A percentile compares a stretch with the other conserved stretches of the same genome.
These are phyloP conservation scores for Pseudococcus viburni DNA, from an alignment of 2,888 invertebrate genomes.

Conservation along the genomic window DNA sequence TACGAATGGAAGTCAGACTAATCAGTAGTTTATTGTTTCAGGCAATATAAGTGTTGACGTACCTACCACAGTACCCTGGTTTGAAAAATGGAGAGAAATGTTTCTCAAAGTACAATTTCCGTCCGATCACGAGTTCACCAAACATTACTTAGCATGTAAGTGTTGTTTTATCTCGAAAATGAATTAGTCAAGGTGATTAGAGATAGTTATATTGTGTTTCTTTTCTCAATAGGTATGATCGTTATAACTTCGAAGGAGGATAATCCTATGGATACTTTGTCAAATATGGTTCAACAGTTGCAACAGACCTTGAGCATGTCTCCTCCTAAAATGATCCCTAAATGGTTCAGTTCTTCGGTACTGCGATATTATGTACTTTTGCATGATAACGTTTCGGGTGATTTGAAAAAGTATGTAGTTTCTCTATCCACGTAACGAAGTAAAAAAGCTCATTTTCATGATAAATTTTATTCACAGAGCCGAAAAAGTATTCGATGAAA, in stretches of 20 bases:
- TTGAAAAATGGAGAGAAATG: slow-evolving; percentile 93
- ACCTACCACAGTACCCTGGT: slow-evolving; percentile 91
- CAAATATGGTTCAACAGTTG: slow-evolving; percentile 84
- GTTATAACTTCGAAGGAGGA: slow-evolving; percentile 75
- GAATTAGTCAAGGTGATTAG: too few relatives aligned
- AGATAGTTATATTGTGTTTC: too few relatives aligned
- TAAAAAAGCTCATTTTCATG: too few relatives aligned
- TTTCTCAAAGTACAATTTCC: slow-evolving; percentile 90
- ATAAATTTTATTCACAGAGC: slow-evolving; percentile 76
- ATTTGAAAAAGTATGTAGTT: slow-evolving; percentile 58
- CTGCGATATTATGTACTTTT: slow-evolving; percentile 69
- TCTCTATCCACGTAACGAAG: too few relatives aligned
- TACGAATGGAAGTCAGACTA: too few relatives aligned
- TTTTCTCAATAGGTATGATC: slow-evolving; percentile 72
- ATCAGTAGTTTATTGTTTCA: too few relatives aligned
- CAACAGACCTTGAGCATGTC: slow-evolving; percentile 83
- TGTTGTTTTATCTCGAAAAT: slow-evolving; percentile 74
- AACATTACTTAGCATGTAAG: slow-evolving; percentile 88
- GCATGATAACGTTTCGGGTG: slow-evolving; percentile 69
- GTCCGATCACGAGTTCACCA: slow-evolving; percentile 96
- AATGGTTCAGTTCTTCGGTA: slow-evolving; percentile 71
- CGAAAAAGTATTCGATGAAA: slow-evolving; percentile 84
- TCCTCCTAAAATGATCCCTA: slow-evolving; percentile 75
- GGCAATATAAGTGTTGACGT: slow-evolving; percentile 77
- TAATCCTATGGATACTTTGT: slow-evolving; percentile 84